A percentile compares a stretch with the other conserved stretches of the same genome.
phyloP scores from a whole-genome alignment of 2,888 invertebrate genomes.

The Chrysolina oricalcia region DNA sequence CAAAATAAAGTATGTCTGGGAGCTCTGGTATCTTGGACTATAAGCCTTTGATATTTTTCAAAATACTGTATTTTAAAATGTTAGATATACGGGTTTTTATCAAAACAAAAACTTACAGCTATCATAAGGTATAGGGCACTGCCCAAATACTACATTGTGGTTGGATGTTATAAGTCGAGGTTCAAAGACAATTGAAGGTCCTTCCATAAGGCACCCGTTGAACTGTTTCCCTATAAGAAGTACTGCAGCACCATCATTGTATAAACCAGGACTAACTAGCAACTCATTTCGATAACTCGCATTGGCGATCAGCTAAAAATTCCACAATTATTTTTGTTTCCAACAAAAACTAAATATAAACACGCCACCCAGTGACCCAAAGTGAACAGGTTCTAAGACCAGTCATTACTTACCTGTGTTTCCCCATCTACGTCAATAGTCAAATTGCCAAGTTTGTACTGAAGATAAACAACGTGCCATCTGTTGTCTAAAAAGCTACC shows the following conservation, averaged over 20 bases:
- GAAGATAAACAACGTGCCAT: conserved; percentile 85
- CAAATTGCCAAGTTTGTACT: conserved; percentile 77
- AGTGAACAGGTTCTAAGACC: too few relatives aligned
- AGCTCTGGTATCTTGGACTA: too few relatives aligned
- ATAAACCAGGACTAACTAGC: conserved; percentile 81
- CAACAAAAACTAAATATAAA: conserved; percentile 16
- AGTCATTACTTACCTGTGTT: conserved; percentile 76
- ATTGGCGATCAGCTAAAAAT: conserved; percentile 81
- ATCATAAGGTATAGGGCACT: conserved; percentile 83
- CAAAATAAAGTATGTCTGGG: too few relatives aligned
- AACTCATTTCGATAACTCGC: conserved; percentile 85
- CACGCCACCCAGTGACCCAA: conserved; percentile 49
- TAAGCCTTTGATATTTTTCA: too few relatives aligned
- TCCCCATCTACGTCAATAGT: conserved; percentile 74
- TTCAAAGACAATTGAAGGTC: conserved; percentile 88
- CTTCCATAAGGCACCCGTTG: conserved; percentile 89
- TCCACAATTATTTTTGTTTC: too few relatives aligned
- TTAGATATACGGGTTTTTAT: background rate
- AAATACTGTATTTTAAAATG: background rate
- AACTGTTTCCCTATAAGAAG: conserved; percentile 87
- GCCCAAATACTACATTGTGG: conserved; percentile 82
- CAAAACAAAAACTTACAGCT: conserved; percentile 75
- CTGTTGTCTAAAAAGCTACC: conserved; percentile 84
- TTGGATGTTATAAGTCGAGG: conserved; percentile 75
- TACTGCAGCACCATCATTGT: conserved; percentile 82